Base-by-base conservation (phyloP, 1,140 invertebrate species). In the Heliconius hewitsoni region DNA sequence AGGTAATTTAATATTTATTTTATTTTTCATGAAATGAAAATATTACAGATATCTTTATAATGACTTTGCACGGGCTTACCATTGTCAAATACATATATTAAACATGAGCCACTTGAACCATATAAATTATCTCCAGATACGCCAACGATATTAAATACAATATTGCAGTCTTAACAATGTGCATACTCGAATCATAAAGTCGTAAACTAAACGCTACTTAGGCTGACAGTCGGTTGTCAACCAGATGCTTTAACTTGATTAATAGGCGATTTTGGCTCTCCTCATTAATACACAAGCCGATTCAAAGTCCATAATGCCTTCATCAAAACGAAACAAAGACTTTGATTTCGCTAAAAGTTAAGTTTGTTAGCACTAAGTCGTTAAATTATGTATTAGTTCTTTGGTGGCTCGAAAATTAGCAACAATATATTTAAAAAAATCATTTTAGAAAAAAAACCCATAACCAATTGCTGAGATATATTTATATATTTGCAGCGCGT, bases 231-330 rank as follows among this genome's bases (percentile, higher is more conserved):
- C 86, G 84, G 81, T 90, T 94, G 92, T 94, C 92, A 91, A 88
- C 87, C 87, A 91, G 88, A 92, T 90, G 91, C 90, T 93, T 92
- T 88, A 92, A 91, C 87, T 89, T 94, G 92, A 94, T 93, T 94
- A 93, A 94, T 94, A 87, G 92, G 86, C 87, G 88, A 92, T 92
- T 93, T 88, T 86, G 86, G 85, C 88, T 78, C 84, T 83, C 73
- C 87, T 92, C 89, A 93, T 91, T 92, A 91, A 92, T 92, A 90
- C 85, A 87, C 81, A 85, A 86, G 81, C 82, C 85, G 85, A 90
- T 90, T 88, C 80, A 87, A 89, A 86, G 77, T 80, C 84, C 83
- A 84, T 87, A 87, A 88, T 85, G 82, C 86, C 84, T 88, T 90
- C 86, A 91, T 91, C 87, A 85, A 82, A 84, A 79, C 81, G 79